A percentile compares a stretch with the other conserved stretches of the same genome.
phyloP scores from a whole-genome alignment of 2,113 vertebrate genomes.

The Seriola dumerili region DNA sequence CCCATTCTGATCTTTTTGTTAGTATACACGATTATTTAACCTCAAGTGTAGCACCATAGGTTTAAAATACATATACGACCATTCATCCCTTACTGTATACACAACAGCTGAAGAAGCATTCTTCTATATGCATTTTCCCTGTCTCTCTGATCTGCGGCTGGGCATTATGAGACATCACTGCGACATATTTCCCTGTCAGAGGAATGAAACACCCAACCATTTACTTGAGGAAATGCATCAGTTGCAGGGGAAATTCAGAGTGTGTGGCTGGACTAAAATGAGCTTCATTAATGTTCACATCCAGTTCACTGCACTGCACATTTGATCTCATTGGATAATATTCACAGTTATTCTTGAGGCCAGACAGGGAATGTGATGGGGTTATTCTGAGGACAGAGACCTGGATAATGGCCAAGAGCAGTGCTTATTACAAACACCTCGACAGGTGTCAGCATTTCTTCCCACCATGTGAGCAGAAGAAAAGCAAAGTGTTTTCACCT shows the following conservation, averaged over 20 bases:
- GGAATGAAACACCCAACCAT: constrained; percentile 40
- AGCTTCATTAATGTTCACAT: constrained; percentile 64
- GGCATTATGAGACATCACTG: constrained; percentile 14
- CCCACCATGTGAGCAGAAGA: not conserved
- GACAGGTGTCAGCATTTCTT: not conserved
- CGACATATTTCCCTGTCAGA: constrained; percentile 6
- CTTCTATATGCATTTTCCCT: not conserved
- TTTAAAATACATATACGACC: not conserved
- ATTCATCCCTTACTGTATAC: constrained; percentile 6
- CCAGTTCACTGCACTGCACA: constrained; percentile 52
- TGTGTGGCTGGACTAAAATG: constrained; percentile 55
- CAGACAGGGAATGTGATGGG: constrained; percentile 35
- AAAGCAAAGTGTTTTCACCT: not conserved
- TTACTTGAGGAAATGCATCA: constrained; percentile 52
- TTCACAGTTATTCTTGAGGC: constrained; percentile 53
- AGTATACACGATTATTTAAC: constrained; percentile 16
- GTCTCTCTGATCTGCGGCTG: constrained; percentile 24
- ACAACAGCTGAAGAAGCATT: constrained; percentile 3
- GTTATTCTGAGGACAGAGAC: constrained; percentile 60
- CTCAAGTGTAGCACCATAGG: not conserved
- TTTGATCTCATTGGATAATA: constrained; percentile 65
- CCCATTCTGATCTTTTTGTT: constrained; percentile 3
- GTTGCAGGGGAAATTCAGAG: constrained; percentile 51
- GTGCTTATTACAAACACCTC: constrained; percentile 7
- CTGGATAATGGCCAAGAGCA: constrained; percentile 36